These are phyloP conservation scores for Drosophila atroscutellata DNA, from an alignment of 2,888 invertebrate species.

Conservation along the genomic window DNA sequence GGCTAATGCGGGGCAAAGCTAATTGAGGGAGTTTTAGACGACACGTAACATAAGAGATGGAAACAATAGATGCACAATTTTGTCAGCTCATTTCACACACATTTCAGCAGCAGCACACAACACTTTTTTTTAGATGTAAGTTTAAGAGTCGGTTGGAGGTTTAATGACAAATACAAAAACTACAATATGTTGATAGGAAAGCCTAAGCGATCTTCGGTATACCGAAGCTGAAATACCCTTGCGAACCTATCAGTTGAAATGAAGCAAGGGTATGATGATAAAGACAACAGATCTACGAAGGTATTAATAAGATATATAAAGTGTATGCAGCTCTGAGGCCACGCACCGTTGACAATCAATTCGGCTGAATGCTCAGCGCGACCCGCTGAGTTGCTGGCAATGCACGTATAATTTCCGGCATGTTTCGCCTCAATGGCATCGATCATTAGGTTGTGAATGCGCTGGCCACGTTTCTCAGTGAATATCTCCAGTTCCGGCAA, in stretches of 20 bases:
- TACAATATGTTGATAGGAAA: constrained; percentile 12
- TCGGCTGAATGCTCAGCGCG: constrained; percentile 88
- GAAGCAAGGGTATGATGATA: neutral
- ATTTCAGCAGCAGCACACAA: constrained; percentile 52
- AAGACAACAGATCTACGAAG: constrained; percentile 1
- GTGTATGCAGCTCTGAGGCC: neutral
- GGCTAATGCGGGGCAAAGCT: constrained; percentile 91
- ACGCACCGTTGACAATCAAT: constrained; percentile 90
- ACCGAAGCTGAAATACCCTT: constrained; percentile 61
- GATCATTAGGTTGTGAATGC: constrained; percentile 88
- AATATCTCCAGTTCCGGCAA: constrained; percentile 82
- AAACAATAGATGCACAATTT: neutral
- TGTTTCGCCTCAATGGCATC: constrained; percentile 89
- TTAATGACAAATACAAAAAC: constrained; percentile 19
- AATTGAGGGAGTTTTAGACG: neutral
- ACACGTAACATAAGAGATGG: neutral
- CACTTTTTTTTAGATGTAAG: constrained; percentile 9
- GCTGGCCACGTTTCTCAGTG: constrained; percentile 85
- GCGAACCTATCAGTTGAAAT: neutral
- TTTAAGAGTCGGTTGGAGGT: neutral
- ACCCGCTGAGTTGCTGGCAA: constrained; percentile 91
- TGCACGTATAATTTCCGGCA: constrained; percentile 91
- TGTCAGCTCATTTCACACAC: constrained; percentile 12
- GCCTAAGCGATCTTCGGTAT: constrained; percentile 64
- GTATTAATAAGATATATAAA: neutral